phyloP scores from a whole-genome alignment of 1,140 invertebrate genomes.

The Aphidius ervi region DNA sequence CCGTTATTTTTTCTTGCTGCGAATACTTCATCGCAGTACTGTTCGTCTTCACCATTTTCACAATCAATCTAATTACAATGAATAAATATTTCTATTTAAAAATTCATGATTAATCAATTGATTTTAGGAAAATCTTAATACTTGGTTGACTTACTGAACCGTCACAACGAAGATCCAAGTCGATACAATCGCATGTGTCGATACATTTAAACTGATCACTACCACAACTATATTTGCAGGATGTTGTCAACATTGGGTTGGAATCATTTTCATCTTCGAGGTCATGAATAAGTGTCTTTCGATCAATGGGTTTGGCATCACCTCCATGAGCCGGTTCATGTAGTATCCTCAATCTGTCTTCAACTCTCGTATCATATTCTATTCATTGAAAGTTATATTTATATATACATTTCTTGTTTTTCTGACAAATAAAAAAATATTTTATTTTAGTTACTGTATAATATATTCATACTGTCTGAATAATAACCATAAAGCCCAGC shows the following conservation, averaged over 20 bases:
- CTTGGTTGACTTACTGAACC: slow-evolving; percentile 31
- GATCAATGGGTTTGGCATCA: slow-evolving; percentile 28
- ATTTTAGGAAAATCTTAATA: neutral
- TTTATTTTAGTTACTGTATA: too few species aligned
- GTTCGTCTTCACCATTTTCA: slow-evolving; percentile 64
- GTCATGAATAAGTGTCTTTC: slow-evolving; percentile 35
- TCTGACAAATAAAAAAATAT: too few species aligned
- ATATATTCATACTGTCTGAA: too few species aligned
- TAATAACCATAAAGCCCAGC: slow-evolving; percentile 24
- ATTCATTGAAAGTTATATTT: too few species aligned
- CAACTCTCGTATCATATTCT: slow-evolving; percentile 20
- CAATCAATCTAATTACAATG: slow-evolving; percentile 54
- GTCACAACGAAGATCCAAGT: slow-evolving; percentile 35
- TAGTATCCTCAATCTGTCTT: slow-evolving; percentile 31
- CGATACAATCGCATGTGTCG: slow-evolving; percentile 61
- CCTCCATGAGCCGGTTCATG: slow-evolving; percentile 19
- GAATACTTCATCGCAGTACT: slow-evolving; percentile 56
- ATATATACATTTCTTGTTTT: too few species aligned
- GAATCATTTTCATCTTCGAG: slow-evolving; percentile 40
- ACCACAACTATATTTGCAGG: slow-evolving; percentile 52
- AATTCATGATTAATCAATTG: neutral
- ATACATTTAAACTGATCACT: slow-evolving; percentile 55
- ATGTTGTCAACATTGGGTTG: slow-evolving; percentile 19
- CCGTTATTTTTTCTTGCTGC: slow-evolving; percentile 48
- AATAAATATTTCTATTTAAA: neutral